A percentile compares a stretch with the other conserved stretches of the same genome.
These are phyloP conservation scores for Ahaetulla prasina DNA, from an alignment of 2,113 vertebrate genomes.

Conservation along the genomic window DNA sequence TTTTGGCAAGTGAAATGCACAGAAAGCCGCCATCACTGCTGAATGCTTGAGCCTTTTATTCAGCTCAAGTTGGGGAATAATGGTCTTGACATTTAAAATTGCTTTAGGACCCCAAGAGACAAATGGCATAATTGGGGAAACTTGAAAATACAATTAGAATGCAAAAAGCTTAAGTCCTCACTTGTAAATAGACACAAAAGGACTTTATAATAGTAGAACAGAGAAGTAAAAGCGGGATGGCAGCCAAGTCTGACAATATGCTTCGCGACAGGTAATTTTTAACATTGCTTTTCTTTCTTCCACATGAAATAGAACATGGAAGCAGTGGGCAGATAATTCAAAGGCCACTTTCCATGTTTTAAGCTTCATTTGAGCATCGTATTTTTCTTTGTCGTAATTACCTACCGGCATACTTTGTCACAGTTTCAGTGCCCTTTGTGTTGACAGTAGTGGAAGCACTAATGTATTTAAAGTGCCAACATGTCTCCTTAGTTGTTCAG, in stretches of 20 bases:
- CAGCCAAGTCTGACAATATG: not conserved
- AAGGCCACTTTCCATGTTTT: conserved; percentile 16
- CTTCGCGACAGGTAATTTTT: conserved; percentile 8
- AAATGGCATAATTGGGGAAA: conserved; percentile 23
- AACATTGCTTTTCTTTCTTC: conserved; percentile 4
- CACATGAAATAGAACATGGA: conserved; percentile 2
- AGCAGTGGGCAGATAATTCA: conserved; percentile 16
- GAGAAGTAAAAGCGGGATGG: not conserved
- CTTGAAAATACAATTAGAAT: conserved; percentile 28
- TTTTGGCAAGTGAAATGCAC: conserved; percentile 36
- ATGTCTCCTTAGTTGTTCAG: not conserved
- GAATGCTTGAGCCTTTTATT: conserved; percentile 35
- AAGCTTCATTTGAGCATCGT: conserved; percentile 17
- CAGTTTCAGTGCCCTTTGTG: not conserved
- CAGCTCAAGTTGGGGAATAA: not conserved
- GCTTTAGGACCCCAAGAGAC: conserved; percentile 33
- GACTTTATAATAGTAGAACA: not conserved
- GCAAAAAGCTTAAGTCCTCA: conserved; percentile 6
- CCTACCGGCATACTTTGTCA: conserved; percentile 1
- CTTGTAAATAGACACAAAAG: conserved; percentile 11
- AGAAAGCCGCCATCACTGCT: conserved; percentile 13
- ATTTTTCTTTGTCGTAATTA: conserved; percentile 21
- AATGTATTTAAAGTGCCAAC: not conserved
- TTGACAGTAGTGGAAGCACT: not conserved
- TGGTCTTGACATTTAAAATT: conserved; percentile 28